These are phyloP conservation scores for Chymomyza fuscimana DNA, from an alignment of 2,888 invertebrate genomes.

Conservation along the genomic window DNA sequence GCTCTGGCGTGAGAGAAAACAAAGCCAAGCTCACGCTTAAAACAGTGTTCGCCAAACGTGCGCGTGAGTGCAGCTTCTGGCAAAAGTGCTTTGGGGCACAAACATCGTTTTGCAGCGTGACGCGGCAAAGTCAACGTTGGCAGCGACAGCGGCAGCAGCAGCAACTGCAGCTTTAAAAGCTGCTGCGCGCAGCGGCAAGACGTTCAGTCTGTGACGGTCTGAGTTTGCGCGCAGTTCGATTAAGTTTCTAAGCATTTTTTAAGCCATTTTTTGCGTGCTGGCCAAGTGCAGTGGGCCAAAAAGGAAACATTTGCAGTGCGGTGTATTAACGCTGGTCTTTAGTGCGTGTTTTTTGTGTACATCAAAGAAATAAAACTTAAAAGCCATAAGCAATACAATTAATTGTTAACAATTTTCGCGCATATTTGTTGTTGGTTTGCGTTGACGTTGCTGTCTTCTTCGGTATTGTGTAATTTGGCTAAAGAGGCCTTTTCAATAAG, in stretches of 20 bases:
- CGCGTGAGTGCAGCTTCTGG: background rate
- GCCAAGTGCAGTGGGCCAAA: constrained; percentile 29
- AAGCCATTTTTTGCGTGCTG: constrained; percentile 24
- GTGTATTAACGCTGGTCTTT: constrained; percentile 26
- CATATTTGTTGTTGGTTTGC: constrained; percentile 7
- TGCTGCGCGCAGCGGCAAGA: constrained; percentile 53
- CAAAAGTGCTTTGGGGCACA: background rate
- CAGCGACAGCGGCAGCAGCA: background rate
- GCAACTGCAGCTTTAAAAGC: constrained; percentile 59
- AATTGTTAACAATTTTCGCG: constrained; percentile 31
- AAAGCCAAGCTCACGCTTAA: background rate
- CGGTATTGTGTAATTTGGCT: constrained; percentile 51
- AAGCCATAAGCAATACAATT: constrained; percentile 17
- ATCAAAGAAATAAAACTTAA: constrained; percentile 1
- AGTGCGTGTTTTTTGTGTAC: constrained; percentile 31
- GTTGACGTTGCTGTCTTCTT: background rate
- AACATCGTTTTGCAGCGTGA: background rate
- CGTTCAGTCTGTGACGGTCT: constrained; percentile 72
- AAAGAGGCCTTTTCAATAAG: constrained; percentile 48
- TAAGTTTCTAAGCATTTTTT: constrained; percentile 31
- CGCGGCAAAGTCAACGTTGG: background rate
- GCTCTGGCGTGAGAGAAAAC: background rate
- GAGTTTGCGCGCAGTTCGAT: constrained; percentile 70
- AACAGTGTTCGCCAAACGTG: background rate
- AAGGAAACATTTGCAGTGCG: constrained; percentile 9